These are phyloP conservation scores for Naso thynnoides DNA, from an alignment of 2,797 vertebrate species.

Conservation along the genomic window DNA sequence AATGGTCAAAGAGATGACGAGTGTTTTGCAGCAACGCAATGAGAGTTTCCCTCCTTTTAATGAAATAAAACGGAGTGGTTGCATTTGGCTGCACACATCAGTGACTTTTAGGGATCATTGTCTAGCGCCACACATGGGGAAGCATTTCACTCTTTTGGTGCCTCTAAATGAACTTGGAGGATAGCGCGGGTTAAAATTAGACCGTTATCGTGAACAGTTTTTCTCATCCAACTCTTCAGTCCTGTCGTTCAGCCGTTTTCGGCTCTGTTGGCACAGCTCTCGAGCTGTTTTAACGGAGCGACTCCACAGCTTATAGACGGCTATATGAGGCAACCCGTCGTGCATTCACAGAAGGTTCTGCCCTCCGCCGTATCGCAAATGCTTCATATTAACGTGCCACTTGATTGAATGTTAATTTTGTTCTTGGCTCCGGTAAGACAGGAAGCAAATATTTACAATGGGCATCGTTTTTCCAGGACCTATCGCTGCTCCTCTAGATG, in stretches of 20 bases:
- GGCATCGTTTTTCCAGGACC: constrained; percentile 56
- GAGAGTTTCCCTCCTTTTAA: background rate
- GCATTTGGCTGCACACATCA: background rate
- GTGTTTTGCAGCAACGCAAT: background rate
- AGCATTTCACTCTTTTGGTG: background rate
- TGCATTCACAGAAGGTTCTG: constrained; percentile 13
- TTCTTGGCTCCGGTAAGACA: constrained; percentile 44
- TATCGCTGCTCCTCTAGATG: constrained; percentile 50
- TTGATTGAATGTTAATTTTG: constrained; percentile 62
- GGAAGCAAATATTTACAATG: constrained; percentile 64
- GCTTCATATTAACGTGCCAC: constrained; percentile 50
- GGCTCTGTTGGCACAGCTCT: constrained; percentile 2
- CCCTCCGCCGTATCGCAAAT: constrained; percentile 28
- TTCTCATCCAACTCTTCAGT: constrained; percentile 30
- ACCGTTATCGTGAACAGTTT: constrained; percentile 26
- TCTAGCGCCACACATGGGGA: background rate
- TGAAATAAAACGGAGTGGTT: background rate
- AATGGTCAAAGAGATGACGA: background rate
- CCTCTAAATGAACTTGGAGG: constrained; percentile 13
- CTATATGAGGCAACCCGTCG: constrained; percentile 20
- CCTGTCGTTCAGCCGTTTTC: constrained; percentile 26
- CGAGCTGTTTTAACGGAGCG: constrained; percentile 10
- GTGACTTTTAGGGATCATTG: background rate
- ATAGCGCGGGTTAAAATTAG: constrained; percentile 36
- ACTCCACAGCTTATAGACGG: constrained; percentile 15